phyloP scores from a whole-genome alignment of 2,888 invertebrate genomes.

The Hirtodrosophila trivittata region DNA sequence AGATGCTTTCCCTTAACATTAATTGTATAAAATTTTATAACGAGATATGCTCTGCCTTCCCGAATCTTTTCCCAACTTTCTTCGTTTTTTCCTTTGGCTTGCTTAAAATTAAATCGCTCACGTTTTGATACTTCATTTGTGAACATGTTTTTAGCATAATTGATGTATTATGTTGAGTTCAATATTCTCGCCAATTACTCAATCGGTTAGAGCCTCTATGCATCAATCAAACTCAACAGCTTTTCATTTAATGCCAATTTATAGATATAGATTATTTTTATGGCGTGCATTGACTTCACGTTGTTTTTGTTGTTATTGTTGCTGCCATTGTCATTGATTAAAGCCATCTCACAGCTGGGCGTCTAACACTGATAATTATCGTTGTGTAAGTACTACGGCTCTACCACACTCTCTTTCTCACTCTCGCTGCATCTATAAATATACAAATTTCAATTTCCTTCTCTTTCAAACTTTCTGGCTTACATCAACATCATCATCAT shows the following conservation, averaged over 20 bases:
- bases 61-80: too few species aligned
- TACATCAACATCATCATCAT: conserved; percentile 64
- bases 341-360: conserved; percentile 38
- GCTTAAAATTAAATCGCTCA: too few species aligned
- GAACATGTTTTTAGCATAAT: neutral
- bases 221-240: conserved; percentile 69
- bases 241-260: conserved; percentile 49
- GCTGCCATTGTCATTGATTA: conserved; percentile 33
- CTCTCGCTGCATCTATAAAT: conserved; percentile 1
- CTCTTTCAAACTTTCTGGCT: neutral
- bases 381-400: conserved; percentile 13
- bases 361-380: conserved; percentile 49
- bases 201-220: conserved; percentile 31
- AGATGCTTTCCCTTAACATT: too few species aligned
- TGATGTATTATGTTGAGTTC: conserved; percentile 1
- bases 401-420: neutral
- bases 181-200: conserved; percentile 50
- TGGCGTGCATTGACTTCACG: conserved; percentile 40
- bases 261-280: conserved; percentile 60
- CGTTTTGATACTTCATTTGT: neutral
- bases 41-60: too few species aligned
- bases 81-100: too few species aligned
- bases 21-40: too few species aligned
- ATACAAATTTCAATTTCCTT: neutral
- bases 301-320: conserved; percentile 21